Evolutionary conservation across 2,797 vertebrate species (phyloP).

Genomic region (Gouania willdenowi): DNA sequence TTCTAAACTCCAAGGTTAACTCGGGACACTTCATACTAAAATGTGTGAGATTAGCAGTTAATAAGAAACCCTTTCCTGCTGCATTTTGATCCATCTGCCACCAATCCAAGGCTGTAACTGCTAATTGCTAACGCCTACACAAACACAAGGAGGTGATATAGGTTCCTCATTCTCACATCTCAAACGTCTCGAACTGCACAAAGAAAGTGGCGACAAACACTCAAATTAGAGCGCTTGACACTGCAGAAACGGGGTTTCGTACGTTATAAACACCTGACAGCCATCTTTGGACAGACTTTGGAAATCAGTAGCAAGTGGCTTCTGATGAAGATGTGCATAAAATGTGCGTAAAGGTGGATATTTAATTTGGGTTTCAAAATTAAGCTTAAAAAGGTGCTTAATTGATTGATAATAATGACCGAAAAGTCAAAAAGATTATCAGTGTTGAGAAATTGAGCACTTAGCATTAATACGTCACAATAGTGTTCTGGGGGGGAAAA

Average conservation of each 20-base stretch:
- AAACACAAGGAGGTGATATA: slow-evolving; percentile 31
- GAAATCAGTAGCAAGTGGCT: too few species aligned
- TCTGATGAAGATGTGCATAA: too few species aligned
- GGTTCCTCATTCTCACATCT: slow-evolving; percentile 50
- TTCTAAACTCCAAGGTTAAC: slow-evolving; percentile 18
- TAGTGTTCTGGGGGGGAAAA: slow-evolving; percentile 30
- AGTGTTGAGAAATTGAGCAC: slow-evolving; percentile 50
- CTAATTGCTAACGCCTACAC: slow-evolving; percentile 58
- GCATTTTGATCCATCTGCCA: slow-evolving; percentile 46
- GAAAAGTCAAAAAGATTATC: slow-evolving; percentile 63
- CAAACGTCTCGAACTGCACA: slow-evolving; percentile 46
- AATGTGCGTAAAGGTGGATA: too few species aligned
- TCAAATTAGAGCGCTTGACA: neutral
- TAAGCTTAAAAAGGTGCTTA: slow-evolving; percentile 59
- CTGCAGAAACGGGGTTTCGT: neutral
- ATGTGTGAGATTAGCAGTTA: slow-evolving; percentile 43
- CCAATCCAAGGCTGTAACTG: slow-evolving; percentile 20
- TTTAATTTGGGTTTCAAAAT: too few species aligned
- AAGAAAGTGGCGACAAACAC: slow-evolving; percentile 11
- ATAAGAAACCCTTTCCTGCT: slow-evolving; percentile 19
- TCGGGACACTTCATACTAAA: slow-evolving; percentile 7
- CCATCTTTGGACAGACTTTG: slow-evolving; percentile 6
- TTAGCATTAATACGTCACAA: slow-evolving; percentile 61
- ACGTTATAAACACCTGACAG: neutral
- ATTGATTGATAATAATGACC: slow-evolving; percentile 61